Base-by-base conservation (phyloP, 2,797 vertebrate genomes). In the Eremophila alpestris region DNA sequence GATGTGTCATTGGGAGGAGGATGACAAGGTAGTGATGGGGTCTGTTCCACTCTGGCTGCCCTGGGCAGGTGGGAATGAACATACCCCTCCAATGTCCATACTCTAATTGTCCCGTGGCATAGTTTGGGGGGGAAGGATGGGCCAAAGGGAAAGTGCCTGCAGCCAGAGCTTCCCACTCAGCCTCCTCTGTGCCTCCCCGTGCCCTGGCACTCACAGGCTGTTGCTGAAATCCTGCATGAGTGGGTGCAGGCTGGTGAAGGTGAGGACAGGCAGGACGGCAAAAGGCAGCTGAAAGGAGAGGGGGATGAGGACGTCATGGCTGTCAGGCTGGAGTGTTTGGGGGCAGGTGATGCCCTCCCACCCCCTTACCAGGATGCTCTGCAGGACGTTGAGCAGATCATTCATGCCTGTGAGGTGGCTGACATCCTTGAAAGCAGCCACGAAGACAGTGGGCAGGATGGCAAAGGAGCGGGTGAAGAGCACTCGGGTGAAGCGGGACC, bases 191-290 rank as follows among this genome's bases (percentile, higher is more conserved):
- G 36, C 32, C 51, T 43, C 52, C 60, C 59, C 16, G 1, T 2
- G 2, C 73, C 70, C 43, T 16, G 21, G 59, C 45, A 98, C 98
- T 98, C 94, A 98, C 98, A 85, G 59, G 78, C 98, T 83, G 2
- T 97, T 98, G 96, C 97, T 92, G 68, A 98, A 98, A 56, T 98
- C 98, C 41, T 96, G 95, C 98, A 98, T 98, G 89, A 98, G 92
- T 0, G 97, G 68, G 3, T 89, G 97, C 97, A 98, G 96, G 93
- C 98, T 98, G 97, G 98, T 98, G 96, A 98, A 98, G 0, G 98
- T 98, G 69, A 98, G 97, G 68, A 98, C 93, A 4, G 98, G 98
- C 81, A 98, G 93, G 59, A 98, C 87, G 0, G 98, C 98, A 0
- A 98, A 98, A 16, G 98, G 98, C 51, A 98, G 97, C 98, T 98